Base-by-base conservation (phyloP, 1,140 invertebrate species). In the Anoplolepis gracilipes region DNA sequence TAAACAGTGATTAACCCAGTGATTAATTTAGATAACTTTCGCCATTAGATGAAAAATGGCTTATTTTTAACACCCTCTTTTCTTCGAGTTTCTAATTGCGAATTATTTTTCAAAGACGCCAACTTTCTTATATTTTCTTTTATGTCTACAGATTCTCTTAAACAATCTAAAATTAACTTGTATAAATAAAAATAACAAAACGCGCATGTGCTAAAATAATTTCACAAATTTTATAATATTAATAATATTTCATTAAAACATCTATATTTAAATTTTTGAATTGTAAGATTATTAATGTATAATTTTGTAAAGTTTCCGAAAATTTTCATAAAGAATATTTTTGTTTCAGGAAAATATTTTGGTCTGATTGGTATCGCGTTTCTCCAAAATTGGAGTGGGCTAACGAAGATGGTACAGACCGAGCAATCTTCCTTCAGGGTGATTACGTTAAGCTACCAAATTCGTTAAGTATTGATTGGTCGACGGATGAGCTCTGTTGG, bases 351-450 rank as follows among this genome's bases (percentile, higher is more conserved):
- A 98, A 98, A 96, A 96, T 99, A 65, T 99, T 98, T 92, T 99
- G 99, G 98, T 98, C 98, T 0, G 99, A 99, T 92, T 99, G 99
- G 99, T 97, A 99, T 93, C 96, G 99, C n/a, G 95, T 96, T 1
- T 94, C 96, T 59, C 99, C 99, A 0, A 99, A 98, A 95, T 98
- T 99, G 84, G 99, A 99, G 94, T 97, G 96, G 95, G 96, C 99
- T 2, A 98, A 99, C 93, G 97, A 99, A 96, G 99, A 99, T 94
- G 99, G 99, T 1, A 97, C 96, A 5, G 97, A 97, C 1, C 96
- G 99, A 59, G 97, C 95, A 93, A 97, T 97, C 90, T 97, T 97
- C 90, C 90, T 97, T 36, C 95, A 96, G 89, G 96, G 96, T 33
- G 95, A 96, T 33, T 91, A 92, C 87, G 96, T 98, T 0, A 95